Conservation (phyloP, 2,797 vertebrate genomes). For the Danio jaintianensis region DNA sequence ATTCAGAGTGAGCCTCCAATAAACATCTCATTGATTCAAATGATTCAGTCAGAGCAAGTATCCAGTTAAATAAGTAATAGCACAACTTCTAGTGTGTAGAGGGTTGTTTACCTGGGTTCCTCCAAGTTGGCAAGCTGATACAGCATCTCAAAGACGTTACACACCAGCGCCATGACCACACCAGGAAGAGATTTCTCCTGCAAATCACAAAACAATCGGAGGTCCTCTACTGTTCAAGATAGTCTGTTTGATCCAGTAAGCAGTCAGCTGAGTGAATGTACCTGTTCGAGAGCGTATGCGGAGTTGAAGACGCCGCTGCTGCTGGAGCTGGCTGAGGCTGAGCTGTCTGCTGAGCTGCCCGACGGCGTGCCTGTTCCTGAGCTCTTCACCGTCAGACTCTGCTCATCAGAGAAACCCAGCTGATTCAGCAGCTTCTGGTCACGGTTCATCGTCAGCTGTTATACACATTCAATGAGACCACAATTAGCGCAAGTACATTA, state of each 20-base stretch:
- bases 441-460: conserved; percentile 94
- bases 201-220: conserved; percentile 9
- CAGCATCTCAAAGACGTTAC: conserved; percentile 98
- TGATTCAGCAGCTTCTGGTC: conserved; percentile 99
- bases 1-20: too few relatives aligned
- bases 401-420: conserved; percentile 94
- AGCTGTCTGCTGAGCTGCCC: conserved; percentile 92
- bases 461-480: background rate
- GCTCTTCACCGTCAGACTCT: conserved; percentile 94
- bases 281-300: conserved; percentile 97
- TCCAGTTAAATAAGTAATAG: background rate
- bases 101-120: conserved; percentile 85
- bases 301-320: conserved; percentile 91
- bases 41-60: too few relatives aligned
- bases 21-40: too few relatives aligned
- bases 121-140: conserved; percentile 98
- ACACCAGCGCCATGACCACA: conserved; percentile 98
- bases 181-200: conserved; percentile 98
- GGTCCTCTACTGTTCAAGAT: background rate
- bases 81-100: background rate
- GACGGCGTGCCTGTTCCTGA: conserved; percentile 96
- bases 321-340: conserved; percentile 88
- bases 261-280: conserved; percentile 63
- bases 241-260: background rate
- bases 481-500: background rate